Conservation (phyloP, 92 coral and sea anemone genomes). For the Phenganax marumi region DNA sequence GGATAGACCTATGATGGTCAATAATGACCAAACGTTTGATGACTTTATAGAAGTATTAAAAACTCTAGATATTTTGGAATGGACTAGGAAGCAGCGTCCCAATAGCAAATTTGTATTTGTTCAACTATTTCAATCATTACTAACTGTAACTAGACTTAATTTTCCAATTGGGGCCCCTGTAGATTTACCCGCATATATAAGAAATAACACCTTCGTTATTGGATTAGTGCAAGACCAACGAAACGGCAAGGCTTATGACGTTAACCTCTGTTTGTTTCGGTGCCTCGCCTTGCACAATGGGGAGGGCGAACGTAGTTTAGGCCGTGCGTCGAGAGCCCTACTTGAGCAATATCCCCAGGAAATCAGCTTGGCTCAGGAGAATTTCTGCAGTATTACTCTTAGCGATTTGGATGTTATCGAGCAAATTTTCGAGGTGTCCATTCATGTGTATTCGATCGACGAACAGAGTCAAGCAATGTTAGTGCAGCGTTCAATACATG, state of each 20-base stretch:
- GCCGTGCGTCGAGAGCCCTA: neutral
- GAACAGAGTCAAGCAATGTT: neutral
- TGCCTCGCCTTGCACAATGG: neutral
- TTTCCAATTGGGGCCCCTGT: no score
- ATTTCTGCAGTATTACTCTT: neutral
- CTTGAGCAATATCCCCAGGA: neutral
- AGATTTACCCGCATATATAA: no score
- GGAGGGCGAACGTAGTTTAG: neutral
- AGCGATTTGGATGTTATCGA: neutral
- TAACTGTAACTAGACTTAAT: no score
- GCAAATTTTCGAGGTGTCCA: neutral
- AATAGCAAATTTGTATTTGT: no score
- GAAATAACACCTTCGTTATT: no score
- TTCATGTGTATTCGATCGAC: conserved; percentile 20
- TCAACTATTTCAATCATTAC: no score
- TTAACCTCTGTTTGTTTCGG: conserved; percentile 19
- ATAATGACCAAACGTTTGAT: no score
- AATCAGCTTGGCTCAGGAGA: neutral
- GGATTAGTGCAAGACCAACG: no score
- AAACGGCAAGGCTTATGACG: neutral
- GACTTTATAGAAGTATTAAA: no score
- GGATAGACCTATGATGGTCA: no score
- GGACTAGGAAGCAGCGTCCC: no score
- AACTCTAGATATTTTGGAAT: no score
- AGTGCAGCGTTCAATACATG: neutral